Base-by-base conservation (phyloP, 2,113 vertebrate genomes). In the Eurypyga helias region DNA sequence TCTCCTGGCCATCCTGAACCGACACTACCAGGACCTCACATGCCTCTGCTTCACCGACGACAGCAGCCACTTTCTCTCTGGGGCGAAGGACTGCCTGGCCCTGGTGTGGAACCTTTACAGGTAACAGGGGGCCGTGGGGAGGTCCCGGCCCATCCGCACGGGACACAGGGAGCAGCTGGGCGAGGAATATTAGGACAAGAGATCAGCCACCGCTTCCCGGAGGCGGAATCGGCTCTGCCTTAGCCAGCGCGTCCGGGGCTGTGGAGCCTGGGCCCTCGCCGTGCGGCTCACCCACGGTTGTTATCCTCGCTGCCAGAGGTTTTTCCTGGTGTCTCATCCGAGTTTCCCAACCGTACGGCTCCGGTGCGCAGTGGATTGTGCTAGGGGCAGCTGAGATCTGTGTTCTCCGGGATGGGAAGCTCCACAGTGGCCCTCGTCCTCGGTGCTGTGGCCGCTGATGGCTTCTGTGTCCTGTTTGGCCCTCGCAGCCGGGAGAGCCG, bases 1-100 rank as follows among this genome's bases (percentile, higher is more conserved):
- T 93, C 98, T 99, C 52, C 97, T 99, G 26, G 98, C 98, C 45
- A 98, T 99, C 83, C 98, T 99, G 83, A 99, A 97, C 84, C 98
- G 99, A 17, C 99, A 99, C 97, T 99, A 99, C 96, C 99, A 99
- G 97, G 99, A 99, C 16, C 77, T 99, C 83, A 99, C 99, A 0
- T 99, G 99, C 95, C 96, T 99, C 82, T 97, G 98, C 89, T 99
- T 99, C 93, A 99, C 99, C 0, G 99, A 99, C 0, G 99, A 99
- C 94, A 98, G 99, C 98, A 99, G 99, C 96, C 99, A 99, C 96
- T 99, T 99, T 73, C 93, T 99, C 57, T 99, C 99, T 0, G 99
- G 99, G 60, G 99, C 99, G 19, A 99, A 99, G 96, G 99, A 99
- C 98, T 99, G 99, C 91, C 96, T 99, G 90, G 99, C 98, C 23